Percentiles rank a stretch among this genome's conserved stretches.
Conservation (phyloP, 2,888 invertebrate species). For the Sepiola atlantica region DNA sequence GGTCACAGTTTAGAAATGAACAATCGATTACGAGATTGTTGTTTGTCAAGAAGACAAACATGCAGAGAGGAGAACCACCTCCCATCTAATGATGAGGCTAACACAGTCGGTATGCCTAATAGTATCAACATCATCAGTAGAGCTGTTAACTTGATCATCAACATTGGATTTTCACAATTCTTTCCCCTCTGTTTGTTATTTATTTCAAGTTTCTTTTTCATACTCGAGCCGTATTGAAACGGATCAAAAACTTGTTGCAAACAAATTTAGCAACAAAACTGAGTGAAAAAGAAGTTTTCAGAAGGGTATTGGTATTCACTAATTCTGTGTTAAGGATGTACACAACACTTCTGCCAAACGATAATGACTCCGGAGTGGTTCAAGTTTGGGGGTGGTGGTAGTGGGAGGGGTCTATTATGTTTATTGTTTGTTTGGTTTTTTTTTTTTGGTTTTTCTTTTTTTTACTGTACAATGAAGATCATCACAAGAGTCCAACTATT, state of each 20-base stretch:
- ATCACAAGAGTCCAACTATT: slow-evolving; percentile 45
- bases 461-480: slow-evolving; percentile 45
- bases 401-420: too few relatives aligned
- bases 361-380: slow-evolving; percentile 32
- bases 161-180: neutral
- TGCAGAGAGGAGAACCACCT: neutral
- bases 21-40: neutral
- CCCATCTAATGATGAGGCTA: neutral
- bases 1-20: slow-evolving; percentile 23
- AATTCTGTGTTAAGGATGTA: neutral
- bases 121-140: neutral
- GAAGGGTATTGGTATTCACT: neutral
- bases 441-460: neutral
- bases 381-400: neutral
- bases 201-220: neutral
- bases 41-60: neutral
- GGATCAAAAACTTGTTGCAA: neutral
- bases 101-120: neutral
- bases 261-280: neutral
- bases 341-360: neutral
- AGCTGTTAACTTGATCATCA: neutral
- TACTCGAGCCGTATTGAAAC: neutral
- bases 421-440: neutral
- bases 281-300: neutral
- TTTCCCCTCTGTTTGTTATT: neutral